These are phyloP conservation scores for Pseudopleuronectes americanus DNA, from an alignment of 2,797 vertebrate genomes.

Conservation along the genomic window DNA sequence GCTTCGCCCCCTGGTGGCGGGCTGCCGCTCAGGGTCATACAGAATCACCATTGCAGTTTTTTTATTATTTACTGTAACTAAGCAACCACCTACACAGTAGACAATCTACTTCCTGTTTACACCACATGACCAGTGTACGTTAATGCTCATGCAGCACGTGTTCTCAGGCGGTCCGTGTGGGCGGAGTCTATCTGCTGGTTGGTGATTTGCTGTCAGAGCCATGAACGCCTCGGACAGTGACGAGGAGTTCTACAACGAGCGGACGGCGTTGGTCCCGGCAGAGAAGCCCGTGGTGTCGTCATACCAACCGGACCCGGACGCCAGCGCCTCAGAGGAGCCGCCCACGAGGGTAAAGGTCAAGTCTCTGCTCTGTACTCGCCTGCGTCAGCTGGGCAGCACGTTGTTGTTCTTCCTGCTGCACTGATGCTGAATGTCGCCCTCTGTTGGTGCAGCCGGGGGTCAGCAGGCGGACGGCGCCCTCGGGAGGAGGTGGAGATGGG, in stretches of 20 bases:
- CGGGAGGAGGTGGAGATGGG: not conserved
- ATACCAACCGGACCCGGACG: conserved; percentile 83
- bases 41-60: too few species aligned
- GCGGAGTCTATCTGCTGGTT: too few species aligned
- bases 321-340: conserved; percentile 48
- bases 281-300: conserved; percentile 85
- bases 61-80: too few species aligned
- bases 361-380: too few species aligned
- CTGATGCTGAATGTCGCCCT: not conserved
- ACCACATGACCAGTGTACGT: too few species aligned
- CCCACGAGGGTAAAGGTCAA: conserved; percentile 77
- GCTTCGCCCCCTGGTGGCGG: too few species aligned
- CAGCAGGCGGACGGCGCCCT: not conserved
- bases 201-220: conserved; percentile 45
- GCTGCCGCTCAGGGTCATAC: too few species aligned
- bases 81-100: too few species aligned
- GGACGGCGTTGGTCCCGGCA: conserved; percentile 90
- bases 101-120: too few species aligned
- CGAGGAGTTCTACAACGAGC: conserved; percentile 93
- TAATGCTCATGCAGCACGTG: too few species aligned
- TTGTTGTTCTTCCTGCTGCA: not conserved
- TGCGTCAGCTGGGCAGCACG: too few species aligned
- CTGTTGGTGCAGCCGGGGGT: not conserved
- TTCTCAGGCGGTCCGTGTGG: too few species aligned
- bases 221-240: conserved; percentile 94